A percentile compares a stretch with the other conserved stretches of the same genome.
Conservation (phyloP, 2,888 invertebrate genomes). For the Zaprionus lineosus region DNA sequence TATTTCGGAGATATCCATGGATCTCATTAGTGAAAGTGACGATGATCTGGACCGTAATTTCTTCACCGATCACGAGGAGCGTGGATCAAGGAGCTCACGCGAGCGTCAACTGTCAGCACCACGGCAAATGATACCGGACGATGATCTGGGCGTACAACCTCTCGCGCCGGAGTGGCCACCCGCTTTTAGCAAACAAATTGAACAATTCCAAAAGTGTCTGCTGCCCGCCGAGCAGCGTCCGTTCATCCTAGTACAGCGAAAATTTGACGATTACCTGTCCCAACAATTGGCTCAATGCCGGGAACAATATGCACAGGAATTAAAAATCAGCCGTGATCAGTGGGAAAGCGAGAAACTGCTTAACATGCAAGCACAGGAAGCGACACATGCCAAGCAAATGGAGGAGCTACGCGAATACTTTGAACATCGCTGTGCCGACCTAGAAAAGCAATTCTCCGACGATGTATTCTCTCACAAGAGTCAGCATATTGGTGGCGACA, state of each 20-base stretch:
- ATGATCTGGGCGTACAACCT: constrained; percentile 44
- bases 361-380: constrained; percentile 86
- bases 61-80: constrained; percentile 80
- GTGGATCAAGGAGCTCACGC: constrained; percentile 76
- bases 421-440: constrained; percentile 90
- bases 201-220: constrained; percentile 81
- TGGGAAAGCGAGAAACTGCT: constrained; percentile 85
- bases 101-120: constrained; percentile 78
- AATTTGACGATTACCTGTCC: constrained; percentile 84
- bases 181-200: constrained; percentile 81
- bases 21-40: constrained; percentile 82
- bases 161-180: constrained; percentile 56
- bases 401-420: constrained; percentile 91
- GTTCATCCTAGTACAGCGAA: constrained; percentile 84
- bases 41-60: constrained; percentile 81
- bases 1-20: constrained; percentile 83
- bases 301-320: constrained; percentile 77
- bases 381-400: constrained; percentile 89
- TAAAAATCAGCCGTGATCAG: constrained; percentile 79
- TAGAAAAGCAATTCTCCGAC: constrained; percentile 90
- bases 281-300: constrained; percentile 84
- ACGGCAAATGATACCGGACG: constrained; percentile 44
- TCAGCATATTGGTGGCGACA: constrained; percentile 84
- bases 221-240: constrained; percentile 81
- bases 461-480: constrained; percentile 88